Evolutionary conservation across 2,113 vertebrate species (phyloP).

Genomic region (Struthidea cinerea): DNA sequence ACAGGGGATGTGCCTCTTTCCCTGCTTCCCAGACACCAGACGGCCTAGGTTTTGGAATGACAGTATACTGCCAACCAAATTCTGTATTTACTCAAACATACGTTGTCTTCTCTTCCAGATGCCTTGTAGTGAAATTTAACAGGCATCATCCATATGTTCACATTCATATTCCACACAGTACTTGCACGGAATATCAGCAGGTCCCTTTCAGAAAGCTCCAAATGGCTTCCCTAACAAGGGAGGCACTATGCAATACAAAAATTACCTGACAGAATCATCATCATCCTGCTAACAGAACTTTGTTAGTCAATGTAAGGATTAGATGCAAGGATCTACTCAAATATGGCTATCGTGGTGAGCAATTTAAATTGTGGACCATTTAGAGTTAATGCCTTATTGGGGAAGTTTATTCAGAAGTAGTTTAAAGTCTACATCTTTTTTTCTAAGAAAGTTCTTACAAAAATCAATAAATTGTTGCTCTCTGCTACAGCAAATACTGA

Average conservation of each 20-base stretch:
- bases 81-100: slow-evolving; percentile 57
- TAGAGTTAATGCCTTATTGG: slow-evolving; percentile 9
- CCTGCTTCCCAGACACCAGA: slow-evolving; percentile 11
- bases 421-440: slow-evolving; percentile 10
- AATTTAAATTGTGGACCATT: neutral
- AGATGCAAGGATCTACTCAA: neutral
- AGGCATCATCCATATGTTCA: slow-evolving; percentile 46
- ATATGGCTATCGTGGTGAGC: neutral
- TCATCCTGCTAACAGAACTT: neutral
- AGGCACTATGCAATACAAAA: neutral
- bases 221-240: neutral
- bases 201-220: neutral
- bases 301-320: neutral
- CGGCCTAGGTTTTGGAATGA: slow-evolving; percentile 36
- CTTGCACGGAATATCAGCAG: slow-evolving; percentile 9
- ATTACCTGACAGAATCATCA: neutral
- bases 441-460: slow-evolving; percentile 1
- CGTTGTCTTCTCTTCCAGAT: slow-evolving; percentile 51
- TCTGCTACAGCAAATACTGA: slow-evolving; percentile 13
- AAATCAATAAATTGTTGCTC: slow-evolving; percentile 36
- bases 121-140: slow-evolving; percentile 57
- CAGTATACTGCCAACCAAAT: slow-evolving; percentile 50
- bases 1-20: neutral
- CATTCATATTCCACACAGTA: slow-evolving; percentile 55
- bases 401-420: neutral